Base-by-base conservation (phyloP, 2,113 vertebrate genomes). In the Apaloderma vittatum region DNA sequence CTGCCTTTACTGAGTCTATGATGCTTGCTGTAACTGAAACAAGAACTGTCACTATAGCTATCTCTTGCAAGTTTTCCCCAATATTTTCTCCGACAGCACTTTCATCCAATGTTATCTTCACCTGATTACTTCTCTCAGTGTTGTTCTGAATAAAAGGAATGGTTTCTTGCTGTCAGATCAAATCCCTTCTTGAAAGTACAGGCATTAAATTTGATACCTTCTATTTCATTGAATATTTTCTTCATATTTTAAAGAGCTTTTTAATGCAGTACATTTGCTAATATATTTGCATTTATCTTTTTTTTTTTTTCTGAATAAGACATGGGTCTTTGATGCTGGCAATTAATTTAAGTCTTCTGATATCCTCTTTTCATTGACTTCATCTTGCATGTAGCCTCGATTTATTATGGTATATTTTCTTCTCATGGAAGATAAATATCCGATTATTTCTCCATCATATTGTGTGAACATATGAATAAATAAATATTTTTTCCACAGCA, bases 81-180 rank as follows among this genome's bases (percentile, higher is more conserved):
- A 54, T 93, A 97, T 97, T 94, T 95, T 97, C 91, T 91, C 76
- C 0, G 73, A 95, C 92, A 93, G 91, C 86, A 79, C 88, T 97
- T 94, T 94, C 94, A 96, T 94, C 76, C 73, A 82, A 73, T 66
- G 92, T 94, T 96, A 94, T 97, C 90, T 96, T 95, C 95, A 94
- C 79, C 71, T 94, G 76, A 94, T 87, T 94, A 89, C 49, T 92
- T 85, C 76, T 85, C 49, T 36, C 80, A 94, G 36, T 54, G 61
- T 86, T 95, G 36, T 78, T 92, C 84, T 90, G 79, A 92, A 79
- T 92, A 88, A 95, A 91, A 96, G 46, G 80, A 87, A 93, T 54
- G 36, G 11, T 62, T 92, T 88, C 67, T 95, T 90, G 20, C 75
- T 90, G 86, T 87, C 91, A 92, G 49, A 89, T 76, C 66, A 93